A percentile compares a stretch with the other conserved stretches of the same genome.
phyloP scores from a whole-genome alignment of 2,113 vertebrate genomes.

The Coracopsis vasa region DNA sequence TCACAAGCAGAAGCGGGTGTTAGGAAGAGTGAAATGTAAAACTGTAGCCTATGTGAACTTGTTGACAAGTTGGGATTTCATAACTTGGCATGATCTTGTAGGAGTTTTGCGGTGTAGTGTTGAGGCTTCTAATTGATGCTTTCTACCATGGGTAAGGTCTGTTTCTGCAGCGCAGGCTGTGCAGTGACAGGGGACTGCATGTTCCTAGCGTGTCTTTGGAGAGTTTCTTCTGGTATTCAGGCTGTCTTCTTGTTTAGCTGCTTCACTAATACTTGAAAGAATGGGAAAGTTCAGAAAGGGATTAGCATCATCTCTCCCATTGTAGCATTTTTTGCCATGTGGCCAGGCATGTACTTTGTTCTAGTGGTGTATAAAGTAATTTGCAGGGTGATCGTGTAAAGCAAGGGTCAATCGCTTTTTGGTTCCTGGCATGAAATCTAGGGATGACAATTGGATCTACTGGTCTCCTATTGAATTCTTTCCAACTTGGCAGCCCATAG shows the following conservation, averaged over 20 bases:
- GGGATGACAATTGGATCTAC: not conserved
- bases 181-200: not conserved
- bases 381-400: not conserved
- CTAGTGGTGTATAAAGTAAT: not conserved
- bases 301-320: not conserved
- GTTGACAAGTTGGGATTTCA: constrained; percentile 4
- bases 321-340: not conserved
- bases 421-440: not conserved
- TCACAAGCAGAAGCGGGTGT: constrained; percentile 1
- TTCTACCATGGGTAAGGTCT: not conserved
- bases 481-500: not conserved
- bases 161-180: not conserved
- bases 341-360: not conserved
- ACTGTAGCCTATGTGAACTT: not conserved
- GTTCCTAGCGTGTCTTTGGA: not conserved
- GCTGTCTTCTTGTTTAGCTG: not conserved
- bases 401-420: not conserved
- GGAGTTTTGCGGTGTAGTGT: not conserved
- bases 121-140: not conserved
- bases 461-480: not conserved
- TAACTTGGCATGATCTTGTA: not conserved
- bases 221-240: not conserved
- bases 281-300: not conserved
- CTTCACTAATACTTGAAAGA: not conserved
- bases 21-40: not conserved